These are phyloP conservation scores for Eulacestoma nigropectus DNA, from an alignment of 2,113 vertebrate species.

Conservation along the genomic window DNA sequence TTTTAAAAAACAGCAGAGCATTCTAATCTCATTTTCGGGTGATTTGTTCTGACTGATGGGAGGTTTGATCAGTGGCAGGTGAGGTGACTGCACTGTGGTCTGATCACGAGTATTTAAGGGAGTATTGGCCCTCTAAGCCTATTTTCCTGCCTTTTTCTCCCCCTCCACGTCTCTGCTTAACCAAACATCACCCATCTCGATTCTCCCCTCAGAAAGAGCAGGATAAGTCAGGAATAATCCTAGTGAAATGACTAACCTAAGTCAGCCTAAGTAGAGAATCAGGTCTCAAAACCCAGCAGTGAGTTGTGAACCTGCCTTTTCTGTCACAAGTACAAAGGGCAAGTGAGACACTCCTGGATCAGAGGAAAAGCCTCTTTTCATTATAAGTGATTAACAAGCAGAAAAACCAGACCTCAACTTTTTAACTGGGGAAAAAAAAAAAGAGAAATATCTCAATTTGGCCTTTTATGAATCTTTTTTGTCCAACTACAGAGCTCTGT, in stretches of 20 bases:
- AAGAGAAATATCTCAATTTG: background rate
- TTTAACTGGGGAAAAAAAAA: background rate
- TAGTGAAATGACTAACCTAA: background rate
- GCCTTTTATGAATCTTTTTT: background rate
- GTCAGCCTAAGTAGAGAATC: background rate
- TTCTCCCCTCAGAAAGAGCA: background rate
- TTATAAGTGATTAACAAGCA: background rate
- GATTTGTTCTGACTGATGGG: background rate
- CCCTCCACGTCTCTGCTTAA: background rate
- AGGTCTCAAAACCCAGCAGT: background rate
- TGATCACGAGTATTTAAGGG: background rate
- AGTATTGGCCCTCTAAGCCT: background rate
- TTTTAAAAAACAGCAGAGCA: background rate
- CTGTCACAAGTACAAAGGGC: background rate
- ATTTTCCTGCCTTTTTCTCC: background rate
- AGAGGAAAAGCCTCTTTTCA: background rate
- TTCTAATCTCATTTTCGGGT: background rate
- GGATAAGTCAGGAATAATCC: background rate
- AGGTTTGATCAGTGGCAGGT: background rate
- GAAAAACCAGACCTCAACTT: background rate
- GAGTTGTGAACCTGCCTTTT: background rate
- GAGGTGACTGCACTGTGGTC: background rate
- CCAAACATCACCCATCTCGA: background rate
- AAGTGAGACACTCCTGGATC: background rate
- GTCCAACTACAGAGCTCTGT: background rate